Evolutionary conservation across 1,140 invertebrate species (phyloP).

Genomic region (Acromyrmex echinatior): DNA sequence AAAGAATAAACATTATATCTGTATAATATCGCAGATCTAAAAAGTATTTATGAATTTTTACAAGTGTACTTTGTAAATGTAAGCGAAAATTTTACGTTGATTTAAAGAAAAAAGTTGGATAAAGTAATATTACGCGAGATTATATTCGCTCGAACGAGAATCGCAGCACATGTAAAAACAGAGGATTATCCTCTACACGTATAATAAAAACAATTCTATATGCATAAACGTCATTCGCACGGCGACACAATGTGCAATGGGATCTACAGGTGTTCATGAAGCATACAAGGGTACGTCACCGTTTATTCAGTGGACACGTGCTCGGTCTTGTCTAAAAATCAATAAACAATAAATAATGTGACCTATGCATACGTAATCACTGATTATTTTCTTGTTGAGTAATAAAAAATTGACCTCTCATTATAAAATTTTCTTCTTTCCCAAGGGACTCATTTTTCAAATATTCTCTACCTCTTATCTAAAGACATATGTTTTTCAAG

Average conservation of each 20-base stretch:
- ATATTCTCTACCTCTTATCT: neutral
- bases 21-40: neutral
- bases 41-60: conserved; percentile 5
- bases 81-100: neutral
- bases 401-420: conserved; percentile 34
- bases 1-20: neutral
- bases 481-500: neutral
- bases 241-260: neutral
- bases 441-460: neutral
- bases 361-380: conserved; percentile 53
- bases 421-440: conserved; percentile 27
- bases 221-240: neutral
- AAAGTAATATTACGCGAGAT: neutral
- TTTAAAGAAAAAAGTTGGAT: conserved; percentile 2
- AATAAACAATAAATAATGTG: conserved; percentile 57
- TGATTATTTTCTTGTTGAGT: conserved; percentile 17
- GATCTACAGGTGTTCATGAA: conserved; percentile 43
- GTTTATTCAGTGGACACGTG: conserved; percentile 35
- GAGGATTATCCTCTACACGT: neutral
- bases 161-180: conserved; percentile 11
- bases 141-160: neutral
- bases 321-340: conserved; percentile 37
- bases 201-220: conserved; percentile 39
- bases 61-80: conserved; percentile 9
- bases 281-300: neutral